Conservation (phyloP, 2,888 invertebrate genomes). For the Nysson spinosus region DNA sequence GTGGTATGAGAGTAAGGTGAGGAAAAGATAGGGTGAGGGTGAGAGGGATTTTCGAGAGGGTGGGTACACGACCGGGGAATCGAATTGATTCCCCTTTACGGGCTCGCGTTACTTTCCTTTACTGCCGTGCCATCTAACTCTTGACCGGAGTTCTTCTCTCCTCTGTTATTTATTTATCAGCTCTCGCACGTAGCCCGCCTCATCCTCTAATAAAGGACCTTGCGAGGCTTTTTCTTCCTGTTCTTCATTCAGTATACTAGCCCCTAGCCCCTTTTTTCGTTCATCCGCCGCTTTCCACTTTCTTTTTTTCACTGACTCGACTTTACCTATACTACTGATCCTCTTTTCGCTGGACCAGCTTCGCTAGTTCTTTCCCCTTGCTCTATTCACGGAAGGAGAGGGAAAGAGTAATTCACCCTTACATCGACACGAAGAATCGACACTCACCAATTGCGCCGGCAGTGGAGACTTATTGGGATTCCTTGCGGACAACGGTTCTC, state of each 20-base stretch:
- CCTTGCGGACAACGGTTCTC: constrained; percentile 37
- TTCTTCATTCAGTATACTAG: not conserved
- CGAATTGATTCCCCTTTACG: constrained; percentile 77
- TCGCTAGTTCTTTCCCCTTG: not conserved
- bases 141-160: constrained; percentile 58
- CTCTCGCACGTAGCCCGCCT: constrained; percentile 48
- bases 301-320: not conserved
- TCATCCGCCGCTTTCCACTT: not conserved
- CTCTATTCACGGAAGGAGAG: not conserved
- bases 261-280: constrained; percentile 4
- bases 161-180: constrained; percentile 67
- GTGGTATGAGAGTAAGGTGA: constrained; percentile 30
- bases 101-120: constrained; percentile 69
- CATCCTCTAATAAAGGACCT: constrained; percentile 39
- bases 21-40: constrained; percentile 42
- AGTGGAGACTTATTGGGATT: constrained; percentile 47
- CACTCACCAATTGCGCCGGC: constrained; percentile 38
- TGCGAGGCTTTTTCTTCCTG: constrained; percentile 19
- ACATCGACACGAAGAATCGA: constrained; percentile 37
- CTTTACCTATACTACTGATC: not conserved
- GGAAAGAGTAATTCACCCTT: constrained; percentile 29
- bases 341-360: not conserved
- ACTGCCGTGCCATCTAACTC: constrained; percentile 61
- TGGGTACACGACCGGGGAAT: constrained; percentile 63
- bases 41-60: no score